Evolutionary conservation across 2,888 invertebrate genomes (phyloP).

Genomic region (Halocaridina rubra): DNA sequence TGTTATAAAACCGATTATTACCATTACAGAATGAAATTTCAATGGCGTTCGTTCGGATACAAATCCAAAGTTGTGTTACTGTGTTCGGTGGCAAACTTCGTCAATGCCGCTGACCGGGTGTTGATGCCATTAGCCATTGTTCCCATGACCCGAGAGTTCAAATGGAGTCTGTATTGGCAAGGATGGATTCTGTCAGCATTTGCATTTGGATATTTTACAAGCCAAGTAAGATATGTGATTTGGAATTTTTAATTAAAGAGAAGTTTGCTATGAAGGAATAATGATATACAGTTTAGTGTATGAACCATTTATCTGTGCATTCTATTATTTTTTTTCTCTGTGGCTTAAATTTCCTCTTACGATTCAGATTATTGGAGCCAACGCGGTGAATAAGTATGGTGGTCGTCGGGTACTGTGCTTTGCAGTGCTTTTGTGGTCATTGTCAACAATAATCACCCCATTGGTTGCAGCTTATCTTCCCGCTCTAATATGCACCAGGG

Average conservation of each 20-base stretch:
- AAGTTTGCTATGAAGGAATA: not conserved
- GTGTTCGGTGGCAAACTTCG: slow-evolving; percentile 80
- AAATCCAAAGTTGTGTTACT: slow-evolving; percentile 72
- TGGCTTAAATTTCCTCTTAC: not conserved
- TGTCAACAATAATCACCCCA: slow-evolving; percentile 79
- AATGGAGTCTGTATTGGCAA: slow-evolving; percentile 78
- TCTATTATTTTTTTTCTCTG: not conserved
- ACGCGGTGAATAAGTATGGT: slow-evolving; percentile 77
- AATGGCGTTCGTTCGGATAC: slow-evolving; percentile 61
- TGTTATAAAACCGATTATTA: not conserved
- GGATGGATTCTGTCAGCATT: slow-evolving; percentile 82
- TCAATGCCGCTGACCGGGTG: slow-evolving; percentile 81
- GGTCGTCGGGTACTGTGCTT: slow-evolving; percentile 77
- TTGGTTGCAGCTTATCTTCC: slow-evolving; percentile 75
- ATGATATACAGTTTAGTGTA: too few species aligned
- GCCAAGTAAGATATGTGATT: slow-evolving; percentile 73
- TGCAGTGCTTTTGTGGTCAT: slow-evolving; percentile 80
- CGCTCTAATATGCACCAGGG: slow-evolving; percentile 75
- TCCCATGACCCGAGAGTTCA: slow-evolving; percentile 78
- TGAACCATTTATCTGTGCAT: too few species aligned
- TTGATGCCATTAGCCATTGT: slow-evolving; percentile 84
- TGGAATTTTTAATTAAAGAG: not conserved
- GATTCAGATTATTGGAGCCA: slow-evolving; percentile 75
- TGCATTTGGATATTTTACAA: slow-evolving; percentile 81
- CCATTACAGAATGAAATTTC: slow-evolving; percentile 61